Evolutionary conservation across 2,888 invertebrate genomes (phyloP).

Genomic region (Polydrusus tereticollis): DNA sequence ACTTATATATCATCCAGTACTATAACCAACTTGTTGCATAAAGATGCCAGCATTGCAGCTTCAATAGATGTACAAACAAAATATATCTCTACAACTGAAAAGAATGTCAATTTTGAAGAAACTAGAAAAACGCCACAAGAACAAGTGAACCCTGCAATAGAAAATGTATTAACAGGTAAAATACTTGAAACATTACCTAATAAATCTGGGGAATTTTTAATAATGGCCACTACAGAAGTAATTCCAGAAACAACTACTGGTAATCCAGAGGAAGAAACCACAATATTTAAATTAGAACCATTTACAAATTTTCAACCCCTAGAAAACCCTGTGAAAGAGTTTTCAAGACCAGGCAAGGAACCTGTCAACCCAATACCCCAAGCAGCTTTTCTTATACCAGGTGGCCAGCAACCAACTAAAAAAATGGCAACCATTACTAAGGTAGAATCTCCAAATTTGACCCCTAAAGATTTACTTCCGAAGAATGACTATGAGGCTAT

Average conservation of each 20-base stretch:
- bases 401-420: slow-evolving; percentile 68
- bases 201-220: slow-evolving; percentile 1
- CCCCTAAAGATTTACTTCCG: slow-evolving; percentile 30
- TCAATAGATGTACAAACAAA: slow-evolving; percentile 3
- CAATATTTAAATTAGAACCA: slow-evolving; percentile 39
- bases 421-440: slow-evolving; percentile 72
- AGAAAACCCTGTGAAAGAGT: slow-evolving; percentile 15
- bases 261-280: slow-evolving; percentile 30
- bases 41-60: not conserved
- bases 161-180: not conserved
- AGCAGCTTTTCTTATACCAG: slow-evolving; percentile 75
- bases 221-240: slow-evolving; percentile 27
- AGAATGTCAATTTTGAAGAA: not conserved
- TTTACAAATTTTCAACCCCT: slow-evolving; percentile 11
- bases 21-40: not conserved
- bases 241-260: slow-evolving; percentile 32
- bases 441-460: slow-evolving; percentile 67
- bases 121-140: not conserved
- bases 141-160: not conserved
- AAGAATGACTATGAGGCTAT: slow-evolving; percentile 8
- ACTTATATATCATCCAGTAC: slow-evolving; percentile 4
- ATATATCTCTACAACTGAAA: not conserved
- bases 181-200: not conserved
- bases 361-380: slow-evolving; percentile 68
- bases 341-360: slow-evolving; percentile 1